Base-by-base conservation (phyloP, 1,140 invertebrate species). In the Procambarus clarkii region DNA sequence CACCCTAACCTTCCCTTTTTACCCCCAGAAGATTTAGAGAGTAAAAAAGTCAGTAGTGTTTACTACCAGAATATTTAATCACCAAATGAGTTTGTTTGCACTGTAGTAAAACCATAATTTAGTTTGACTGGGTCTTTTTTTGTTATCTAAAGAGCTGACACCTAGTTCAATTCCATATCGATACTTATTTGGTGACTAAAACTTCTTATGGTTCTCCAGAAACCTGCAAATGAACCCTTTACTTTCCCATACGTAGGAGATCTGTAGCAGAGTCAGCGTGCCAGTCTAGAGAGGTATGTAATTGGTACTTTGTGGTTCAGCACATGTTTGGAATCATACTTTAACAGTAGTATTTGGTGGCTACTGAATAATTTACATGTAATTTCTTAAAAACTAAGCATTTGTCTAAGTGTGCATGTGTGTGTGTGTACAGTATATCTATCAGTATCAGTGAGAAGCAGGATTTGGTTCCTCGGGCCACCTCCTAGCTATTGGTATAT, bases 281-380 rank as follows among this genome's bases (percentile, higher is more conserved):
- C 79, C 54, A 58, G 48, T 50, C 54, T 81, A 81, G 79, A 54
- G 48, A 81, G 79, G 79, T 81, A 81, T 81, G 79, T 81, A 81
- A n/a, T 81, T 21, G 21, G 48, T 24, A 34, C 69, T 9, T 74
- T 74, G n/a, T 34, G 69, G 7, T 74, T 5, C 24, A 34, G 69
- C 69, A 24, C 8, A 9, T 74, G 69, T 34, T 34, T 74, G 69
- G 69, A n/a, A 4, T 74, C 69, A 24, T 24, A 18, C 18, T 18
- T 18, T 5, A 5, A 64, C 0, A 21, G 4, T 18, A 64, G 13
- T 64, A 15, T 18, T 64, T 64, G 11, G 60, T 54, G 50, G 50
- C 13, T 54, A 54, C 2, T 54, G 50, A 54, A 54, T 54, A 54
- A 54, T 13, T 54, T 9, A 54, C 13, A 34, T 34, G 34, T 34